Evolutionary conservation across 2,113 vertebrate species (phyloP).

Genomic region (Callopanchax toddi): DNA sequence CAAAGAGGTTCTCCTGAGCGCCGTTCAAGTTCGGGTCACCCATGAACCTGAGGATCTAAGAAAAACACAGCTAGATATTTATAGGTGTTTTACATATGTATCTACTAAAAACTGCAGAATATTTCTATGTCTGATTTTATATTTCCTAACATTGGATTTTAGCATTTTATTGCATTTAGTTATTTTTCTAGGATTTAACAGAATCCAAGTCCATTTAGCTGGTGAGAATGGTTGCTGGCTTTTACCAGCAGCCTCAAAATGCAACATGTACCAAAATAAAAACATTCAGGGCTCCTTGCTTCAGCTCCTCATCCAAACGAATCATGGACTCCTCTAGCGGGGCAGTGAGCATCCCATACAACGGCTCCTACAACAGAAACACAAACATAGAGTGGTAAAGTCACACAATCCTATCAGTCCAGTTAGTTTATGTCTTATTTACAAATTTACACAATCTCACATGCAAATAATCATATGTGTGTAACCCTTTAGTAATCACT

Average conservation of each 20-base stretch:
- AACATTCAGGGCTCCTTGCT: conserved; percentile 81
- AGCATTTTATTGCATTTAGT: background rate
- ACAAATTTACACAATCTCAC: background rate
- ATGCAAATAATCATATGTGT: too few relatives aligned
- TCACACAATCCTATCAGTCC: background rate
- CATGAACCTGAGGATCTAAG: conserved; percentile 94
- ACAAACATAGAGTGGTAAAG: background rate
- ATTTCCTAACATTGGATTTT: too few relatives aligned
- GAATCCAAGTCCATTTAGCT: background rate
- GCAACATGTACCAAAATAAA: conserved; percentile 87
- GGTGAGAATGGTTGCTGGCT: background rate
- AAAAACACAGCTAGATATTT: background rate
- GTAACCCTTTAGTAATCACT: too few relatives aligned
- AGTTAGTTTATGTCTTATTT: background rate
- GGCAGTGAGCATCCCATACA: conserved; percentile 90
- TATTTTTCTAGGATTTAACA: background rate
- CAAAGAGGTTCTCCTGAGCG: conserved; percentile 88
- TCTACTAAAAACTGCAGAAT: background rate
- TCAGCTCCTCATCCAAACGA: conserved; percentile 83
- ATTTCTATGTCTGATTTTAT: background rate
- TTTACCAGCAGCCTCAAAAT: conserved; percentile 11
- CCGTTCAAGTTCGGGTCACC: conserved; percentile 90
- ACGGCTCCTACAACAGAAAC: conserved; percentile 82
- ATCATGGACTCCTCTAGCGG: conserved; percentile 83
- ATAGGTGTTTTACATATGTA: too few relatives aligned